Evolutionary conservation across 2,888 invertebrate genomes (phyloP).

Genomic region (Rhamnusium bicolor): DNA sequence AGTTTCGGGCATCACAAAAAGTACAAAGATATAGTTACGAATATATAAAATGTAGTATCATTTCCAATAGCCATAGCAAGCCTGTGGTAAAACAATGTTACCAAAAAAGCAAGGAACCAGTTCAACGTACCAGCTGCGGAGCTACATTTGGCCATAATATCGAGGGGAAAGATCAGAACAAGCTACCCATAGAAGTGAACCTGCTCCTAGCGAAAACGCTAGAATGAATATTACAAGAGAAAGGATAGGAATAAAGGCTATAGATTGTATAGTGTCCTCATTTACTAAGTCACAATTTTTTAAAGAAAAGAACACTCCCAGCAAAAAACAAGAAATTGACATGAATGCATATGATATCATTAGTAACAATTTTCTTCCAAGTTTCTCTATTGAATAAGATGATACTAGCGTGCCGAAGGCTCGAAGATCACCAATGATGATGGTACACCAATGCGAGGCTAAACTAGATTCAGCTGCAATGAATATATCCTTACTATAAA

Average conservation of each 20-base stretch:
- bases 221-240: conserved; percentile 84
- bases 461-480: conserved; percentile 75
- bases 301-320: conserved; percentile 81
- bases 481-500: conserved; percentile 85
- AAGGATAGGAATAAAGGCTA: conserved; percentile 83
- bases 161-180: conserved; percentile 86
- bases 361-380: conserved; percentile 85
- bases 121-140: conserved; percentile 87
- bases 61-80: conserved; percentile 74
- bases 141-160: conserved; percentile 84
- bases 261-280: conserved; percentile 70
- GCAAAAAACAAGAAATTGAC: conserved; percentile 78
- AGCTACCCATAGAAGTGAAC: conserved; percentile 92
- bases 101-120: conserved; percentile 86
- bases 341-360: conserved; percentile 81
- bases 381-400: conserved; percentile 83
- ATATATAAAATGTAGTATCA: conserved; percentile 84
- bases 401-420: conserved; percentile 83
- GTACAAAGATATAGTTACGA: conserved; percentile 79
- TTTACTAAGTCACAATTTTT: conserved; percentile 63
- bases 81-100: conserved; percentile 82
- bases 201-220: conserved; percentile 87
- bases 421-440: conserved; percentile 83
- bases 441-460: conserved; percentile 67
- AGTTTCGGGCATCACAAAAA: conserved; percentile 63